A percentile compares a stretch with the other conserved stretches of the same genome.
Evolutionary conservation across 1,140 invertebrate genomes (phyloP).

Genomic region (Acromyrmex charruanus): DNA sequence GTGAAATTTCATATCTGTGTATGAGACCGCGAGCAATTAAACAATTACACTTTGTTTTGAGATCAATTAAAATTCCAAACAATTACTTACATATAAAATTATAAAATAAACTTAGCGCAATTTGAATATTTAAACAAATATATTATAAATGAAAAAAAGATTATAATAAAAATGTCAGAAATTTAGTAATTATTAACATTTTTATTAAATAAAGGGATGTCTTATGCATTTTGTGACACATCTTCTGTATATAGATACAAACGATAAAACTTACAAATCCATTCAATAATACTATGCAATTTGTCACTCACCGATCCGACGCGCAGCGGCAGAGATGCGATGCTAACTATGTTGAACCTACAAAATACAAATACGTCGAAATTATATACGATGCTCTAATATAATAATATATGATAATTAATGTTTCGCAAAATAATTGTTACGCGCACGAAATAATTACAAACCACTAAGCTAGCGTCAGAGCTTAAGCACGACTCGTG

Average conservation of each 20-base stretch:
- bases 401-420: neutral
- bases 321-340: neutral
- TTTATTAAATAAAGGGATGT: slow-evolving; percentile 9
- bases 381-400: neutral
- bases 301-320: neutral
- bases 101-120: neutral
- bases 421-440: neutral
- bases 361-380: neutral
- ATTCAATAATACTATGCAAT: neutral
- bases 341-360: neutral
- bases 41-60: neutral
- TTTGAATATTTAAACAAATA: neutral
- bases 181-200: neutral
- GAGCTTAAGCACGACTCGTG: neutral
- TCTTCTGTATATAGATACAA: neutral
- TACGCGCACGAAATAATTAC: neutral
- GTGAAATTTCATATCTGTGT: slow-evolving; percentile 2
- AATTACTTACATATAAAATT: neutral
- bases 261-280: neutral
- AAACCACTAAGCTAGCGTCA: neutral
- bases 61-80: neutral
- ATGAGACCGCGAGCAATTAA: neutral
- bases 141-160: neutral
- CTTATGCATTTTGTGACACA: neutral
- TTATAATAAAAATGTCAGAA: neutral